Evolutionary conservation across 2,888 invertebrate species (phyloP).

Genomic region (Pachycephus smyrnensis): DNA sequence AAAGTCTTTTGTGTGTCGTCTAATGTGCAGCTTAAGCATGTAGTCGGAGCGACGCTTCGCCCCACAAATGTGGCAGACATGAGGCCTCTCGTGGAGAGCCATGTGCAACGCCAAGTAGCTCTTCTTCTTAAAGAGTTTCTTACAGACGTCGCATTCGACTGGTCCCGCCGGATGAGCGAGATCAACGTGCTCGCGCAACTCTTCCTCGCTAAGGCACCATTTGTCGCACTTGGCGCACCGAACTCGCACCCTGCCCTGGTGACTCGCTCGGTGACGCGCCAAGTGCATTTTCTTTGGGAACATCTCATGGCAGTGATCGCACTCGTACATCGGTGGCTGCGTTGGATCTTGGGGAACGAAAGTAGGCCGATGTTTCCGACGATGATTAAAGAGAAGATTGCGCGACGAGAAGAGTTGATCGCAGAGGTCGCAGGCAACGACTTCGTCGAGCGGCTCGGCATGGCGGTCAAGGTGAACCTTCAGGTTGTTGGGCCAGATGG

Average conservation of each 20-base stretch:
- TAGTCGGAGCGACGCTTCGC: constrained; percentile 7
- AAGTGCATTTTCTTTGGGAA: constrained; percentile 26
- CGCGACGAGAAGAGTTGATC: constrained; percentile 66
- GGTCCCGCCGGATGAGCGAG: constrained; percentile 66
- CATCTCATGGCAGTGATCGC: constrained; percentile 32
- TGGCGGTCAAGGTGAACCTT: constrained; percentile 11
- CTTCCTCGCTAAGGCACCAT: constrained; percentile 67
- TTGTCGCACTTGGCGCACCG: constrained; percentile 64
- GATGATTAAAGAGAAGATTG: constrained; percentile 62
- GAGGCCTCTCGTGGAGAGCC: constrained; percentile 18
- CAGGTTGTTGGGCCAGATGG: not conserved
- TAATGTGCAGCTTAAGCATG: constrained; percentile 60
- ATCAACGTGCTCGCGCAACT: constrained; percentile 66
- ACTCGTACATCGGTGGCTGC: constrained; percentile 27
- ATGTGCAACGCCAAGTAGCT: constrained; percentile 64
- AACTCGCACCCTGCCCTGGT: constrained; percentile 5
- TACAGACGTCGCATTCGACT: constrained; percentile 71
- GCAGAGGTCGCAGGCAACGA: constrained; percentile 52
- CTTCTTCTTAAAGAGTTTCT: constrained; percentile 69
- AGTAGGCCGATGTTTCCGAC: constrained; percentile 21
- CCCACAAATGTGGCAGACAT: constrained; percentile 29
- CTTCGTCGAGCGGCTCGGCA: not conserved
- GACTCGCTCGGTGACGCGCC: constrained; percentile 23
- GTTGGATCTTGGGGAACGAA: constrained; percentile 36
- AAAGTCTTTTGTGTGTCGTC: constrained; percentile 68